Percentiles rank a stretch among this genome's conserved stretches.
Conservation (phyloP, 2,797 vertebrate species). For the Cynodonichthys magdalenae region DNA sequence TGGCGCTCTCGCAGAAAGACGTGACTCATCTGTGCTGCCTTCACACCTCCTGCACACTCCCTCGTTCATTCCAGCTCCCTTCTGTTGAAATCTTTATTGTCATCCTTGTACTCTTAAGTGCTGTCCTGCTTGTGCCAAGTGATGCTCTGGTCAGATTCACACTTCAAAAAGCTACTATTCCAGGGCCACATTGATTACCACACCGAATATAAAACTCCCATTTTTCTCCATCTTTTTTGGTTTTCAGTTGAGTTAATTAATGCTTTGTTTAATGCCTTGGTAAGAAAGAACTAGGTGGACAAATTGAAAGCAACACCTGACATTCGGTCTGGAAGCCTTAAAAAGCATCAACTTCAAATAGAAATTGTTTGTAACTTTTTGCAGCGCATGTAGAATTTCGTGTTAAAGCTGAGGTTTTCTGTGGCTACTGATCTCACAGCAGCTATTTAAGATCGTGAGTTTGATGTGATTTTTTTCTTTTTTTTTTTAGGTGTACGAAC, state of each 20-base stretch:
- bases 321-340: no score
- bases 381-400: no score
- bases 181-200: no score
- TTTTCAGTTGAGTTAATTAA: neutral
- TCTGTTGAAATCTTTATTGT: slow-evolving; percentile 15
- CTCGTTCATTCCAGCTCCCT: slow-evolving; percentile 21
- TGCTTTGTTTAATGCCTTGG: neutral
- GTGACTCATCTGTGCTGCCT: slow-evolving; percentile 65
- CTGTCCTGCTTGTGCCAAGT: neutral
- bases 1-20: slow-evolving; percentile 26
- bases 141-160: slow-evolving; percentile 3
- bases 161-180: no score
- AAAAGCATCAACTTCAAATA: no score
- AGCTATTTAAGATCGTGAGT: neutral
- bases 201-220: no score
- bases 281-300: neutral
- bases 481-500: slow-evolving; percentile 90
- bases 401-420: no score
- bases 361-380: no score
- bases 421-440: neutral
- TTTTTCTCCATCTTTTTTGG: neutral
- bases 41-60: slow-evolving; percentile 55
- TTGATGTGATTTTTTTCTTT: neutral
- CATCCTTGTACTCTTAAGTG: slow-evolving; percentile 1
- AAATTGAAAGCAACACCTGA: no score